Evolutionary conservation across 2,888 invertebrate species (phyloP).

Genomic region (Enchytraeus crypticus): DNA sequence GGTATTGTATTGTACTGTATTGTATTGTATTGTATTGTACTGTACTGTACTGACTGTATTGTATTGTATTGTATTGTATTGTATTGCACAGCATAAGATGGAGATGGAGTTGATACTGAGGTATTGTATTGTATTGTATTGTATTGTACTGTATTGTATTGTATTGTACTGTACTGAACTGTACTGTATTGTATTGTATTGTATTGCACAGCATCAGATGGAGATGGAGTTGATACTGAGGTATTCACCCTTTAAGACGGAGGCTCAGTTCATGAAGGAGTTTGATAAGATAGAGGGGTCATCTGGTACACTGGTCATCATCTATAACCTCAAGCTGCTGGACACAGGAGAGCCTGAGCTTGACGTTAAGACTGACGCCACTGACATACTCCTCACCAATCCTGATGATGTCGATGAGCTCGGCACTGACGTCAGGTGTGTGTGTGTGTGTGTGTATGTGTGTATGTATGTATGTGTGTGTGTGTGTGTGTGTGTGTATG

Average conservation of each 20-base stretch:
- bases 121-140: too few species aligned
- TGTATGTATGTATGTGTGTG: too few species aligned
- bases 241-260: conserved; percentile 49
- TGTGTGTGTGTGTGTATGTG: too few species aligned
- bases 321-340: conserved; percentile 49
- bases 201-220: conserved; percentile 43
- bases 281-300: conserved; percentile 47
- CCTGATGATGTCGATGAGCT: conserved; percentile 39
- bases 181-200: too few species aligned
- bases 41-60: too few species aligned
- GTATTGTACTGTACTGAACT: too few species aligned
- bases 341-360: conserved; percentile 49
- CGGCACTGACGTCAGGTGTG: conserved; percentile 47
- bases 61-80: conserved; percentile 32
- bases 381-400: conserved; percentile 47
- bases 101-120: conserved; percentile 49
- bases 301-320: conserved; percentile 48
- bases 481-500: too few species aligned
- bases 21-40: conserved; percentile 48
- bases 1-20: conserved; percentile 46
- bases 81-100: conserved; percentile 46
- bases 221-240: conserved; percentile 49
- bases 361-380: conserved; percentile 42
- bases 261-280: conserved; percentile 45
- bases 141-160: too few species aligned